Conservation (phyloP, 2,888 invertebrate genomes). For the Scaptomyza tumidula region DNA sequence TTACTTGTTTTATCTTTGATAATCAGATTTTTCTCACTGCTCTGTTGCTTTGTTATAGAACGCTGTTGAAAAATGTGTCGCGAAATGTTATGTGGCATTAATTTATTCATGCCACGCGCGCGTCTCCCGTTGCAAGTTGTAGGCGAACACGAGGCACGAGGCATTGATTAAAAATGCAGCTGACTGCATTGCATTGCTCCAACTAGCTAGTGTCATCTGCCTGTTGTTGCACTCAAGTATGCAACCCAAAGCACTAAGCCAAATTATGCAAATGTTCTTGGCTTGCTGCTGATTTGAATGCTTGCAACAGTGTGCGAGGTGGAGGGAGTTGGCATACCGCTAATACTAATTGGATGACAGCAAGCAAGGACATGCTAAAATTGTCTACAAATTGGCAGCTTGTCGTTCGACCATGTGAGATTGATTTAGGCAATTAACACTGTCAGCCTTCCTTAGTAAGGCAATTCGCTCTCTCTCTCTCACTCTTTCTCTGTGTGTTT, state of each 20-base stretch:
- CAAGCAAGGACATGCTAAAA: slow-evolving; percentile 40
- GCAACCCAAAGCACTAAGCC: slow-evolving; percentile 15
- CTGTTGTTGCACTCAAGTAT: slow-evolving; percentile 20
- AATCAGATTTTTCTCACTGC: neutral
- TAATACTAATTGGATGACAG: slow-evolving; percentile 59
- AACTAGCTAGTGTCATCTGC: neutral
- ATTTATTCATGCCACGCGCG: slow-evolving; percentile 77
- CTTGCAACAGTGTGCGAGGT: neutral
- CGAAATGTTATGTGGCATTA: slow-evolving; percentile 55
- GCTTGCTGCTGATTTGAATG: slow-evolving; percentile 18
- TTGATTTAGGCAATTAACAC: slow-evolving; percentile 72
- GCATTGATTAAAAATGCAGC: slow-evolving; percentile 72
- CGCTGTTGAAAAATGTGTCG: slow-evolving; percentile 48
- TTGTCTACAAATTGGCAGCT: slow-evolving; percentile 71
- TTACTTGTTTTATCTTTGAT: too few species aligned
- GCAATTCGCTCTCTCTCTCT: neutral
- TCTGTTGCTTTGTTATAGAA: slow-evolving; percentile 51
- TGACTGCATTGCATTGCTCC: slow-evolving; percentile 55
- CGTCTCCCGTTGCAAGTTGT: slow-evolving; percentile 37
- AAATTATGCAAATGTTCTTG: slow-evolving; percentile 48
- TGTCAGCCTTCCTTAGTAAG: slow-evolving; percentile 4
- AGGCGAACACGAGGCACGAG: neutral
- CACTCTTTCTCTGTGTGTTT: neutral
- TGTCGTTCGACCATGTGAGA: slow-evolving; percentile 64
- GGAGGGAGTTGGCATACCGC: slow-evolving; percentile 15